Conservation (phyloP, 2,113 vertebrate genomes). For the Eidolon helvum region DNA sequence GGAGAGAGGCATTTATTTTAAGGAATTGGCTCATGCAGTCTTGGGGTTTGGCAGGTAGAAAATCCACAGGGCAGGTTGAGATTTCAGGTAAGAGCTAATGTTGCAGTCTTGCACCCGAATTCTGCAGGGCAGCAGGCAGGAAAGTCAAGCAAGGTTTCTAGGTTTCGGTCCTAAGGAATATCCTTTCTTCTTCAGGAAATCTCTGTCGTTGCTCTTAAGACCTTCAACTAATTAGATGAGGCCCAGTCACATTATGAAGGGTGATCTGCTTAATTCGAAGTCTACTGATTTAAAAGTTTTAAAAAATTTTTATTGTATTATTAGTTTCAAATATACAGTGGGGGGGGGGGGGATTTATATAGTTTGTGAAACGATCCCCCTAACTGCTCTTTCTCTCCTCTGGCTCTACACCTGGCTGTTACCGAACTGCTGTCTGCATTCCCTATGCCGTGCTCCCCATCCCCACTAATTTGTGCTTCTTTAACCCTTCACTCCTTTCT, state of each 20-base stretch:
- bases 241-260: neutral
- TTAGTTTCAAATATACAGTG: too few species aligned
- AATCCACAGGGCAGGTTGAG: neutral
- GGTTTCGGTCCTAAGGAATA: neutral
- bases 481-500: too few species aligned
- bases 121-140: neutral
- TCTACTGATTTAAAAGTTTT: neutral
- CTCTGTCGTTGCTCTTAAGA: neutral
- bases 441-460: too few species aligned
- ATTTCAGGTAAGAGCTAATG: neutral
- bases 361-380: too few species aligned
- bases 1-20: neutral
- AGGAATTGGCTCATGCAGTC: neutral
- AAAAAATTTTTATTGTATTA: too few species aligned
- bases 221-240: neutral
- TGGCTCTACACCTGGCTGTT: too few species aligned
- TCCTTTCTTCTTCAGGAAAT: neutral
- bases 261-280: neutral
- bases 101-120: neutral
- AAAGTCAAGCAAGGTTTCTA: neutral
- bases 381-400: too few species aligned
- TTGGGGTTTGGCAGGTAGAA: neutral
- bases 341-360: too few species aligned
- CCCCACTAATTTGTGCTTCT: too few species aligned
- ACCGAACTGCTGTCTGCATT: too few species aligned